Conservation (phyloP, 2,797 vertebrate genomes). For the Neosalanx taihuensis region DNA sequence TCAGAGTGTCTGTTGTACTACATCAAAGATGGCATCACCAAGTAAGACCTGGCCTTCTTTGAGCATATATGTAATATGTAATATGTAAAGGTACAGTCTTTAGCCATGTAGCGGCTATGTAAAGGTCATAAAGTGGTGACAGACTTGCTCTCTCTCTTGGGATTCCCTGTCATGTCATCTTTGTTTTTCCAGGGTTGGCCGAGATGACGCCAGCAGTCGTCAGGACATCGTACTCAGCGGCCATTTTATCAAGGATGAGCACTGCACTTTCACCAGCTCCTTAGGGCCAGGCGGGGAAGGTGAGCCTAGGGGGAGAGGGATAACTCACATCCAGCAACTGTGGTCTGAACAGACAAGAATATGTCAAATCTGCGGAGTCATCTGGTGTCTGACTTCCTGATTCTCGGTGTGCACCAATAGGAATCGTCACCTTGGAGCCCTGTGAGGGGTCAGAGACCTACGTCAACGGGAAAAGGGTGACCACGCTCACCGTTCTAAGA, state of each 20-base stretch:
- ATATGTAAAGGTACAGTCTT: background rate
- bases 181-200: conserved; percentile 82
- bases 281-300: conserved; percentile 83
- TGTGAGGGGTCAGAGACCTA: conserved; percentile 93
- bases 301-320: conserved; percentile 39
- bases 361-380: background rate
- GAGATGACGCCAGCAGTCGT: conserved; percentile 89
- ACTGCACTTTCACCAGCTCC: conserved; percentile 93
- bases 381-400: background rate
- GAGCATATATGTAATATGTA: background rate
- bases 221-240: conserved; percentile 98
- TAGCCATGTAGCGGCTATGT: background rate
- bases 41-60: conserved; percentile 68
- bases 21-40: conserved; percentile 96
- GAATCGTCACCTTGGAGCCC: conserved; percentile 88
- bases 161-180: background rate
- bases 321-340: no score
- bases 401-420: conserved; percentile 47
- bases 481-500: conserved; percentile 82
- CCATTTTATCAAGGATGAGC: conserved; percentile 96
- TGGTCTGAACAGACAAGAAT: background rate
- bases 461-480: conserved; percentile 93
- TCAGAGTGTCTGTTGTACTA: conserved; percentile 98
- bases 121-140: background rate
- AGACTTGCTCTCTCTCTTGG: conserved; percentile 45